These are phyloP conservation scores for Polia nebulosa DNA, from an alignment of 2,888 invertebrate species.

Conservation along the genomic window DNA sequence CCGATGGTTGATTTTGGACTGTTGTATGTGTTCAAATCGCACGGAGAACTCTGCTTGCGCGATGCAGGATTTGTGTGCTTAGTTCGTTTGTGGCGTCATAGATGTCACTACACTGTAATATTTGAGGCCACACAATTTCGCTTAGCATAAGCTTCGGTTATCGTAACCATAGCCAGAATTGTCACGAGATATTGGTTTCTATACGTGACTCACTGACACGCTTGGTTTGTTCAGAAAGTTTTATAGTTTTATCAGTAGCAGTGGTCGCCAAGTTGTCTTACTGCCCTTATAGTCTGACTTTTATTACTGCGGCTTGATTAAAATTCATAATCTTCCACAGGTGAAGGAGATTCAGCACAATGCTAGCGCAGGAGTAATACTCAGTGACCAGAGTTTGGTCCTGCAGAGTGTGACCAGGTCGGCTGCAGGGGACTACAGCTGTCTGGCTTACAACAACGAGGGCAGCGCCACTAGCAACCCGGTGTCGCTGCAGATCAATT, in stretches of 20 bases:
- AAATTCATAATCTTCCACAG: slow-evolving; percentile 82
- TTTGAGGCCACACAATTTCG: too few species aligned
- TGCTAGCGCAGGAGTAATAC: slow-evolving; percentile 94
- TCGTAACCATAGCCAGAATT: too few species aligned
- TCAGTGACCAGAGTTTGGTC: slow-evolving; percentile 97
- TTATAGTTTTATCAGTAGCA: neutral
- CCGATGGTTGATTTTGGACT: too few species aligned
- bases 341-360: slow-evolving; percentile 95
- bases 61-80: too few species aligned
- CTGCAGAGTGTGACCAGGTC: slow-evolving; percentile 95
- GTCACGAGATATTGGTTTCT: neutral
- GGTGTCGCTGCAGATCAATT: slow-evolving; percentile 95
- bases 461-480: slow-evolving; percentile 97
- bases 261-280: too few species aligned
- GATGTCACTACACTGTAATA: too few species aligned
- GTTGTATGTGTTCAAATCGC: too few species aligned
- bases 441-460: slow-evolving; percentile 96
- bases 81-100: too few species aligned
- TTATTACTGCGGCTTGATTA: too few species aligned
- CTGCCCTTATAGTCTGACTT: too few species aligned
- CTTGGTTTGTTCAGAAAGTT: neutral
- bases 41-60: too few species aligned
- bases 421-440: slow-evolving; percentile 96
- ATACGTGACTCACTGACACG: neutral
- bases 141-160: too few species aligned